Percentiles rank a stretch among this genome's conserved stretches.
Conservation (phyloP, 2,113 vertebrate genomes). For the Typhlomys cinereus region DNA sequence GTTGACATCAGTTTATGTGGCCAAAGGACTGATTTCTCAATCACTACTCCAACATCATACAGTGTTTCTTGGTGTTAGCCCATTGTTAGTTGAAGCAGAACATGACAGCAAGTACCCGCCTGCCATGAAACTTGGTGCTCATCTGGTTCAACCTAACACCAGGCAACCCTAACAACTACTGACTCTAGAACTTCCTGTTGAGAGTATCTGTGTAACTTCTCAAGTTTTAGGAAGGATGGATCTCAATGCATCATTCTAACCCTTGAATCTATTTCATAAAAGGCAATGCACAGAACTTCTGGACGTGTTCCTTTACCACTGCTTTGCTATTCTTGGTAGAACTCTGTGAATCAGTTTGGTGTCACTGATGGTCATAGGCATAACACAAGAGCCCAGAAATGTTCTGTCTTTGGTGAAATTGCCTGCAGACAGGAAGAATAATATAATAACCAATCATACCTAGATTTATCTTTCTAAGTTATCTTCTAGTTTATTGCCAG, state of each 20-base stretch:
- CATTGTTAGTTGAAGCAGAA: too few species aligned
- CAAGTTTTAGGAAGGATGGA: too few species aligned
- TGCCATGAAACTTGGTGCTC: neutral
- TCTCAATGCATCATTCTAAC: fast-evolving
- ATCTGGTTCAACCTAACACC: neutral
- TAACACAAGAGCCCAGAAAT: neutral
- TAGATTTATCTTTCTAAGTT: neutral
- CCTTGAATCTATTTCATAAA: neutral
- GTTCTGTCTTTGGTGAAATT: neutral
- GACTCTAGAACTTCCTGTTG: neutral
- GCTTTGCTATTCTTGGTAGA: neutral
- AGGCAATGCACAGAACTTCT: neutral
- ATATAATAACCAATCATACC: neutral
- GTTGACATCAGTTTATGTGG: too few species aligned
- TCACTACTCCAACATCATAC: neutral
- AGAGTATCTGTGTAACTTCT: neutral
- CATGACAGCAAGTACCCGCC: neutral
- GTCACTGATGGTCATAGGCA: too few species aligned
- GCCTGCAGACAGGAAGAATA: neutral
- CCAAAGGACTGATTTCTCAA: neutral
- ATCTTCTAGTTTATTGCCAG: neutral
- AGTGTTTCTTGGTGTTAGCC: neutral
- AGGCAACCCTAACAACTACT: fast-evolving
- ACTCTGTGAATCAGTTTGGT: neutral
- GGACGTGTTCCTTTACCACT: fast-evolving